Base-by-base conservation (phyloP, 2,797 vertebrate species). In the Pseudopleuronectes americanus region DNA sequence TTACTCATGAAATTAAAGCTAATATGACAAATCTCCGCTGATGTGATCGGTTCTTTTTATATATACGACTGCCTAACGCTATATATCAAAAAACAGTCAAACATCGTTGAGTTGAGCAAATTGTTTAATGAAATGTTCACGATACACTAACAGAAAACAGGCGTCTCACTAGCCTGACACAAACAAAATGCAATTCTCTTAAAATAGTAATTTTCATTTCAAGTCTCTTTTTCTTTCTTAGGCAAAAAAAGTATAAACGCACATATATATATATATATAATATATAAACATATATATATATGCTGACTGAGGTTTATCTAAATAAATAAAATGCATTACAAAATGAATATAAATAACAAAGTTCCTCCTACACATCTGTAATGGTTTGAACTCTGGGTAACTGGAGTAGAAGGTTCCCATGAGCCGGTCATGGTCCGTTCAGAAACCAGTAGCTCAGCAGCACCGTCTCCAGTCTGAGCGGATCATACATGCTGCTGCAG, bases 1-100 rank as follows among this genome's bases (percentile, higher is more conserved):
- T 91, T 92, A 91, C 92, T 87, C 45, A 91, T 87, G 48, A 90
- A 87, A 93, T 83, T 88, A 92, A 93, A 92, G 83, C 79, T 85
- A 89, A 81, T 69, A 79, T 47, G 6, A 6, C 13, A 41, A 43
- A 36, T 13, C 33, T 28, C 53, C 2, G 8, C 28, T 41, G 33
- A 31, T 16, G 16, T 13, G 28, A 36, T 17, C 2, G 23, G 8
- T 21, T 38, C n/a, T 33, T 48, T 48, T 31, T 31, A 31, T 31
- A 31, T 8, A 31, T 8, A 31, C 6, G 4, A 4, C 26, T 28
- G 26, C 26, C 26, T 8, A 7, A 31, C 6, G 7, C 7, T 41
- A 12, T 41, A 41, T 16, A 12, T 16, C 38, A 2, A 41, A 4
- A 9, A 9, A 41, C 9, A 45, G 43, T 36, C 9, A 12, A 43